Evolutionary conservation across 1,140 invertebrate genomes (phyloP), one percentile per base, ranked within the genome.

Genomic region (Tetramorium alpestre): DNA sequence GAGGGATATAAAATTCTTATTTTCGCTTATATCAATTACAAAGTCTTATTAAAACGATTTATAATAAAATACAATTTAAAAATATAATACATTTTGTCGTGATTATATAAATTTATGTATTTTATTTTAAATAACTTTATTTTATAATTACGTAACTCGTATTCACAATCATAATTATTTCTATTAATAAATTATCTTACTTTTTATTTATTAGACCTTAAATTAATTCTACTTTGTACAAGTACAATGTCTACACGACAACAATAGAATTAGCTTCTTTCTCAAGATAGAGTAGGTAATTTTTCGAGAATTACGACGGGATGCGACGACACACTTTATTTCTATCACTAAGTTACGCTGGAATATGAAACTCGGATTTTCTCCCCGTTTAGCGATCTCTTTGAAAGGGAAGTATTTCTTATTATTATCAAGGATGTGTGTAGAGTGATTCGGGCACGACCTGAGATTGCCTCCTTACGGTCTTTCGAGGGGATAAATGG

Each of bases 401-500:
- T 60, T 84, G 18, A 13, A 47, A 11, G 25, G 25, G n/a, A 4
- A 22, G n/a, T 44, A 47, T 33, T 58, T 60, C 47, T 75, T 84
- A 58, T 49, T 75, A 75, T 75, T 62, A 28, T 56, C 47, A 22
- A 25, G 54, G 25, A 73, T 60, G 28, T 75, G 54, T 47, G 69
- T 58, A 33, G 51, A 49, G 28, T 75, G 80, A 84, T 60, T 73
- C 56, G 69, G 25, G 54, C 54, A 38, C 69, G 69, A 73, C 41
- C 69, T 58, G 56, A 73, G 41, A 84, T 84, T 56, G 69, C 41
- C 54, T 56, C 65, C 56, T 82, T 72, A 86, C 49, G 44, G 33
- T 41, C 54, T 47, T 64, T 51, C 76, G 33, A 64, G n/a, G 44
- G 76, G n/a, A 86, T 47, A 54, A 69, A 70, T 49, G 49, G 22